phyloP scores from a whole-genome alignment of 2,113 vertebrate species.

The human region GRCh38 chr6:102519001-102519500 shows the following conservation, averaged over 20 bases:
- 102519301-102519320: background rate
- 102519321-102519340: background rate
- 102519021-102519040: background rate
- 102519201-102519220: background rate
- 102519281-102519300: background rate
- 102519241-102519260: slow-evolving; percentile 31
- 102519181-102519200: background rate
- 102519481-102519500: too few species aligned
- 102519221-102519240: background rate
- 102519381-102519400: background rate
- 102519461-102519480: too few species aligned
- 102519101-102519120: background rate
- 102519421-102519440: background rate
- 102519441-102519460: background rate
- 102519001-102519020: background rate
- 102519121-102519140: background rate
- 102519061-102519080: background rate
- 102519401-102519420: background rate
- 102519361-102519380: background rate
- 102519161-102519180: slow-evolving; percentile 24
- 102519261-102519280: slow-evolving; percentile 33
- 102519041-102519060: background rate
- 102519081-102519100: background rate
- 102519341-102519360: background rate
- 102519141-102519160: background rate